Conservation (phyloP, 2,888 invertebrate species). For the Lampropteryx suffumata region DNA sequence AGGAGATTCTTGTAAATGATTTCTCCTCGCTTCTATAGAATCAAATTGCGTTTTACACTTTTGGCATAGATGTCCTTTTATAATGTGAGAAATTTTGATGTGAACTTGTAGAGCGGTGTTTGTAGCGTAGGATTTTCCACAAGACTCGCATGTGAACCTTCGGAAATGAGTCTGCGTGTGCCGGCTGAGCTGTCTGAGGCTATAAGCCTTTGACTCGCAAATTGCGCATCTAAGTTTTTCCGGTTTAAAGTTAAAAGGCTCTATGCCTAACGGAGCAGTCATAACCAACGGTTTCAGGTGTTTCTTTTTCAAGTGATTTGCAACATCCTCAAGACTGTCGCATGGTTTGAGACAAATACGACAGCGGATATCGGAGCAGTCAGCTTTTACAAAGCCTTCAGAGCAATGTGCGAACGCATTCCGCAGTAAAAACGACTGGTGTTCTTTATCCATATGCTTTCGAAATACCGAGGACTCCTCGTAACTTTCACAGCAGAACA, state of each 20-base stretch:
- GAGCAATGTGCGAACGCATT: slow-evolving; percentile 59
- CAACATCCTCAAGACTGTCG: slow-evolving; percentile 33
- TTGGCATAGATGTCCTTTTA: slow-evolving; percentile 58
- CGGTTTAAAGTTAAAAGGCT: slow-evolving; percentile 42
- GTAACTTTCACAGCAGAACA: slow-evolving; percentile 68
- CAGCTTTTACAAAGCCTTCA: slow-evolving; percentile 40
- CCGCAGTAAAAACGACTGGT: slow-evolving; percentile 55
- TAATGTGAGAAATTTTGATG: slow-evolving; percentile 40
- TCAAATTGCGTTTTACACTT: slow-evolving; percentile 64
- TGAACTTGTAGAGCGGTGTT: slow-evolving; percentile 38
- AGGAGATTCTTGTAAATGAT: slow-evolving; percentile 53
- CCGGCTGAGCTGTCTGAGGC: slow-evolving; percentile 42
- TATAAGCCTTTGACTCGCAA: slow-evolving; percentile 39
- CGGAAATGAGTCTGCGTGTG: slow-evolving; percentile 48
- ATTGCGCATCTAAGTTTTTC: slow-evolving; percentile 37
- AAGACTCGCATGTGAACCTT: slow-evolving; percentile 46
- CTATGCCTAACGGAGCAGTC: slow-evolving; percentile 31
- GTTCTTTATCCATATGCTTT: slow-evolving; percentile 65
- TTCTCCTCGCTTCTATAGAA: slow-evolving; percentile 54
- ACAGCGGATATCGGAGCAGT: slow-evolving; percentile 45
- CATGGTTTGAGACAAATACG: slow-evolving; percentile 35
- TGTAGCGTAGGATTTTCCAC: slow-evolving; percentile 45
- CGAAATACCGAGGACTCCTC: slow-evolving; percentile 59
- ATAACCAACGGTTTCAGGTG: slow-evolving; percentile 14
- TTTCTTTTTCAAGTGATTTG: slow-evolving; percentile 36